Evolutionary conservation across 37 sponge, comb jelly and placozoan genomes (phyloP), one percentile per base, ranked within the genome.

Genomic region (Beroe forskalii): DNA sequence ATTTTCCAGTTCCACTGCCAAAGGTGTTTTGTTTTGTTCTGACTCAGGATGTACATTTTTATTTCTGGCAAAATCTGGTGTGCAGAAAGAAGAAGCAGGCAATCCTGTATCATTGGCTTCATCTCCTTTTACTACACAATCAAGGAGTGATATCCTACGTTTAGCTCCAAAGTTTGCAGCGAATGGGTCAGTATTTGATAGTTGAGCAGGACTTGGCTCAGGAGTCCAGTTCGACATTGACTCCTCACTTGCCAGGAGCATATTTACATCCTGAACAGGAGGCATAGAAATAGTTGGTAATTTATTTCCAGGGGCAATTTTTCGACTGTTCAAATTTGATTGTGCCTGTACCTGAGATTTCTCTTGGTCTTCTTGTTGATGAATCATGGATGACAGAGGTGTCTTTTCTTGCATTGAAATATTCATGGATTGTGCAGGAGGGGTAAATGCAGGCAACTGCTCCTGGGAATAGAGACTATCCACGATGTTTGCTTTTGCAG

Each of bases 191-290:
- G 72, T 14, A 2, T 19, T 32, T 14, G 36, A 19, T 6, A 20
- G 1, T 35, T 69, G 33, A 33, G 38, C 17, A 9, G 72, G 72
- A 20, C 66, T 63, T 6, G 66, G 66, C 39, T 69, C 72, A 9
- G 72, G 72, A 69, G 72, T 69, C 72, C 72, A 69, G 4, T 32
- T 69, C 1, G 72, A 69, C 72, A 69, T 69, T 12, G 72, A 32
- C 17, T 69, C 72, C 38, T 69, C 72, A 31, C 33, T 32, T 12
- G 33, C 32, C 39, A 69, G 17, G 17, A 69, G 32, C 35, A 69
- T 35, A 33, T 69, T 69, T 2, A 69, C 72, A 69, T 48, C 55
- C 12, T 48, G 55, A 48, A 48, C 12, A 48, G 55, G 12, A 12
- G 55, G 55, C 55, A 12, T 6, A 48, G 12, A 6, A n/a, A n/a